These are phyloP conservation scores for Cynopterus brachyotis DNA, from an alignment of 2,113 vertebrate species.

Conservation along the genomic window DNA sequence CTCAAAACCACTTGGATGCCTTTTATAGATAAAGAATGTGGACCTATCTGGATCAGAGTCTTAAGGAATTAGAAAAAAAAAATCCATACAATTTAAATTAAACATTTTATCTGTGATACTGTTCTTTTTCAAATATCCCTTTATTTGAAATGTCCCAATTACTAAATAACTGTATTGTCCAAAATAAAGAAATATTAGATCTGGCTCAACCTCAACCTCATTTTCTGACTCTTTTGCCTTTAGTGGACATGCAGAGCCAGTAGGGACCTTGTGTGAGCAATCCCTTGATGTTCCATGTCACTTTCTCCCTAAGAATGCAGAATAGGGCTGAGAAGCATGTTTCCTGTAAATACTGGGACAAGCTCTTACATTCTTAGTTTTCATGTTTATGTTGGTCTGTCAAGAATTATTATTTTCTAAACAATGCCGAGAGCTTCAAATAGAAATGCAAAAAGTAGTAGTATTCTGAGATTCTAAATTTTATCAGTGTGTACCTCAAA, in stretches of 20 bases:
- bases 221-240: not conserved
- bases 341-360: not conserved
- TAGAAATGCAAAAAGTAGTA: not conserved
- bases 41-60: not conserved
- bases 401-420: not conserved
- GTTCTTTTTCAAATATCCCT: not conserved
- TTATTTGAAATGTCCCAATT: not conserved
- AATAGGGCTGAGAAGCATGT: not conserved
- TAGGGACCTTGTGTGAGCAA: not conserved
- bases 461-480: not conserved
- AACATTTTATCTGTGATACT: not conserved
- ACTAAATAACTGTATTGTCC: not conserved
- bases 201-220: not conserved
- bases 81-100: not conserved
- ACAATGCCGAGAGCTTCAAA: not conserved
- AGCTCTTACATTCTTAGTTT: not conserved
- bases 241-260: not conserved
- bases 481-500: not conserved
- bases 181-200: not conserved
- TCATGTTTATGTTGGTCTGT: not conserved
- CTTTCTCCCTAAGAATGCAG: not conserved
- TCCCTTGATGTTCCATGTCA: not conserved
- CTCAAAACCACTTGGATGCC: not conserved
- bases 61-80: not conserved
- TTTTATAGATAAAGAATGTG: not conserved